Evolutionary conservation across 64 coral and sea anemone genomes (phyloP).

Genomic region (Montipora efflorescens): DNA sequence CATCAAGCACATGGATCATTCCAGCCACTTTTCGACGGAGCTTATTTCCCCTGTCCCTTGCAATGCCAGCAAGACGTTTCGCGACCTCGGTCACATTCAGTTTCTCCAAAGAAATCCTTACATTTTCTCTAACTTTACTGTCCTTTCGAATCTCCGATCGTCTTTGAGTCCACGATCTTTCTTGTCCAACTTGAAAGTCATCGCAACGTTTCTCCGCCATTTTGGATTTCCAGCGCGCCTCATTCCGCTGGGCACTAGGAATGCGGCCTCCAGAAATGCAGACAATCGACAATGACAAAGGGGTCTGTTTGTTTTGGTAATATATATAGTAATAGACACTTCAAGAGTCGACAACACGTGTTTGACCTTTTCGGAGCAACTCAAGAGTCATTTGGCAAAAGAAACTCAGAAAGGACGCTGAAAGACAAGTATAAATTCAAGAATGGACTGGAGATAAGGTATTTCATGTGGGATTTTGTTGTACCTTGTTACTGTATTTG

Average conservation of each 20-base stretch:
- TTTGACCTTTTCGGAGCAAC: too few species aligned
- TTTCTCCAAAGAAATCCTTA: slow-evolving; percentile 40
- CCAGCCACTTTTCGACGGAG: slow-evolving; percentile 11
- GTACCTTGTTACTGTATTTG: background rate
- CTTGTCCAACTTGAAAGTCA: slow-evolving; percentile 4
- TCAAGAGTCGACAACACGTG: too few species aligned
- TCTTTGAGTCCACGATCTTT: slow-evolving; percentile 52
- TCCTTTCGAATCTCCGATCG: slow-evolving; percentile 19
- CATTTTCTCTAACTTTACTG: slow-evolving; percentile 55
- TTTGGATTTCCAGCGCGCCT: slow-evolving; percentile 12
- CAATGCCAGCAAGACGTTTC: slow-evolving; percentile 61
- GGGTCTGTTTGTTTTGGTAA: too few species aligned
- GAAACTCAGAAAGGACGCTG: too few species aligned
- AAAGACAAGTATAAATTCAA: too few species aligned
- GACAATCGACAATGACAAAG: background rate
- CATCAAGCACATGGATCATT: slow-evolving; percentile 33
- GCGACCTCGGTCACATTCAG: too few species aligned
- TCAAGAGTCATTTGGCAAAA: too few species aligned
- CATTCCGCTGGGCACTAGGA: background rate
- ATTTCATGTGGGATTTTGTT: too few species aligned
- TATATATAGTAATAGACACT: too few species aligned
- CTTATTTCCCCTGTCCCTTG: background rate
- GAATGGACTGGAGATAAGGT: too few species aligned
- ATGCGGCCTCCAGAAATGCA: too few species aligned
- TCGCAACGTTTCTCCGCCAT: slow-evolving; percentile 6